phyloP scores from a whole-genome alignment of 2,888 invertebrate species.

The Caenorhabditis angaria region DNA sequence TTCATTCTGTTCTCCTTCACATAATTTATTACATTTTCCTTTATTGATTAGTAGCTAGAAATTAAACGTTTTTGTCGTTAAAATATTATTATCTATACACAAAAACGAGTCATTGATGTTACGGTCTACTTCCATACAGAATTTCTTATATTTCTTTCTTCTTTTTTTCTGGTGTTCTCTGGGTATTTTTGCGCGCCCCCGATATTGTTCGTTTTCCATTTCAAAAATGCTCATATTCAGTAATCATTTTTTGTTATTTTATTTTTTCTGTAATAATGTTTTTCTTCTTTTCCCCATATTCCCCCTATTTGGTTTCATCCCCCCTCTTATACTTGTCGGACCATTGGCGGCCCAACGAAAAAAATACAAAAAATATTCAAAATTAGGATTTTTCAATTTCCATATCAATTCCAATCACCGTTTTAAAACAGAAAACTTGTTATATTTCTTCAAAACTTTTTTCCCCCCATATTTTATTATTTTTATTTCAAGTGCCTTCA shows the following conservation, averaged over 20 bases:
- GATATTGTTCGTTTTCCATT: neutral
- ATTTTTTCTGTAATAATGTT: constrained; percentile 2
- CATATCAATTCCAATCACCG: constrained; percentile 12
- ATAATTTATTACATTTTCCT: too few relatives aligned
- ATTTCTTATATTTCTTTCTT: neutral
- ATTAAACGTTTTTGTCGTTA: neutral
- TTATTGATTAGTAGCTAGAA: constrained; percentile 1
- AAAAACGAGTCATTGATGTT: constrained; percentile 4
- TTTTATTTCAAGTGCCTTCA: neutral
- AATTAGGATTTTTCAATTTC: constrained; percentile 15
- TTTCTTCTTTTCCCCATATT: neutral
- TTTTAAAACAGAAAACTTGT: constrained; percentile 18
- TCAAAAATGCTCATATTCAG: constrained; percentile 1
- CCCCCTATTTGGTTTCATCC: neutral
- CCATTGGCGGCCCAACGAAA: constrained; percentile 4
- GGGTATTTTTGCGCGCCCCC: neutral
- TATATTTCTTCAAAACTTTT: constrained; percentile 8
- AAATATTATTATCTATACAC: neutral
- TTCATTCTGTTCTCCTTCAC: too few relatives aligned
- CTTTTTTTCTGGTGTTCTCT: neutral
- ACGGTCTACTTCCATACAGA: neutral
- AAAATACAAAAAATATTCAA: neutral
- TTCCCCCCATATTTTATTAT: neutral
- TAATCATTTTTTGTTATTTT: constrained; percentile 7
- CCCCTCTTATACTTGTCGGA: neutral